Evolutionary conservation across 2,113 vertebrate species (phyloP).

Genomic region (Ursus arctos): DNA sequence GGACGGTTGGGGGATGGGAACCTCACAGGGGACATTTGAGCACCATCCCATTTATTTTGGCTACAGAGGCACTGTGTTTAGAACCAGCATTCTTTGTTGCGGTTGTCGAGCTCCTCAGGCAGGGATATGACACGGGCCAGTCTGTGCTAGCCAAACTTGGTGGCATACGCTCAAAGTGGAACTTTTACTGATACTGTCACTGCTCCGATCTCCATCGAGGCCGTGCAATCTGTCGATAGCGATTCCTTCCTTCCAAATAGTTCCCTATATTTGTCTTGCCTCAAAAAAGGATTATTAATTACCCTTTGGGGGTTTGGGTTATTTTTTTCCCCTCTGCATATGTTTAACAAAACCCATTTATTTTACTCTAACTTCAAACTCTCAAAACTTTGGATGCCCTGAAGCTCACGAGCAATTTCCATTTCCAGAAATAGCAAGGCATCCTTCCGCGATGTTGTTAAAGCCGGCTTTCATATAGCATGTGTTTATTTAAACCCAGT

Average conservation of each 20-base stretch:
- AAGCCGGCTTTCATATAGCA: conserved; percentile 65
- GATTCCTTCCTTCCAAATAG: background rate
- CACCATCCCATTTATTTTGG: background rate
- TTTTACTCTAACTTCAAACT: conserved; percentile 24
- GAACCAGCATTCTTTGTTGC: conserved; percentile 25
- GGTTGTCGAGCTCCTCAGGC: background rate
- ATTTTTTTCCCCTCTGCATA: background rate
- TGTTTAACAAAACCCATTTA: conserved; percentile 10
- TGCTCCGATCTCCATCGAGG: background rate
- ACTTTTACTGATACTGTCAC: background rate
- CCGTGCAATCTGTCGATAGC: background rate
- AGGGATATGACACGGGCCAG: background rate
- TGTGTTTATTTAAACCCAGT: conserved; percentile 77
- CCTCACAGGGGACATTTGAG: background rate
- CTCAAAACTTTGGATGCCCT: background rate
- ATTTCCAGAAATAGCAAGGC: conserved; percentile 66
- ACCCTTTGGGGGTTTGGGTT: background rate
- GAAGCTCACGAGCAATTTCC: conserved; percentile 50
- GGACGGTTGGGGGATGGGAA: rapidly evolving
- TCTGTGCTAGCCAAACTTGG: background rate
- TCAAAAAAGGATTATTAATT: background rate
- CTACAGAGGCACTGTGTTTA: background rate
- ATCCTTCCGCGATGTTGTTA: conserved; percentile 61
- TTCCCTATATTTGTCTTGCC: background rate
- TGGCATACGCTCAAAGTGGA: background rate